These are phyloP conservation scores for Nothobranchius furzeri DNA, from an alignment of 2,113 vertebrate genomes.

Conservation along the genomic window DNA sequence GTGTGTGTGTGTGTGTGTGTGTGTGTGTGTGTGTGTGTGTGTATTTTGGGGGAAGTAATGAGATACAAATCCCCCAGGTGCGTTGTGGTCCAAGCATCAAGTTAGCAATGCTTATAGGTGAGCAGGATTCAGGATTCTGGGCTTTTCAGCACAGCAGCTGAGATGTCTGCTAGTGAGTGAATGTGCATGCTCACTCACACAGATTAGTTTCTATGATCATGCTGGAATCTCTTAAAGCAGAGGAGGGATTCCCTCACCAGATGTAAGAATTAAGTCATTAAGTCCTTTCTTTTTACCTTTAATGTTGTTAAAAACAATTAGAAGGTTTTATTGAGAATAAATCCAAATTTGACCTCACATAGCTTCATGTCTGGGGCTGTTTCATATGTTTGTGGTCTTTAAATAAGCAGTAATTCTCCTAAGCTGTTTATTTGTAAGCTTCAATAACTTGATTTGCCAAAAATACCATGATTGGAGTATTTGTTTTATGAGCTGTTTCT, in stretches of 20 bases:
- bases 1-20: slow-evolving; percentile 3
- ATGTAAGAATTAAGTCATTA: background rate
- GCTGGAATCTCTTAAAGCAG: slow-evolving; percentile 47
- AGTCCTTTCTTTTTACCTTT: too few species aligned
- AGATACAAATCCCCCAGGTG: slow-evolving; percentile 64
- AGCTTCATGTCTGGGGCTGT: too few species aligned
- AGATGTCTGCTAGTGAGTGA: slow-evolving; percentile 30
- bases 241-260: slow-evolving; percentile 35
- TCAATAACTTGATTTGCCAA: too few species aligned
- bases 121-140: slow-evolving; percentile 52
- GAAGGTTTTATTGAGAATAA: too few species aligned
- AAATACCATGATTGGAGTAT: too few species aligned
- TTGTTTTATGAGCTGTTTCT: too few species aligned
- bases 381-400: too few species aligned
- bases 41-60: slow-evolving; percentile 45
- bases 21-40: slow-evolving; percentile 1
- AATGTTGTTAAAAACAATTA: too few species aligned
- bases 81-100: slow-evolving; percentile 35
- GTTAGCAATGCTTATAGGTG: slow-evolving; percentile 51
- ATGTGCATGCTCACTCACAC: slow-evolving; percentile 14
- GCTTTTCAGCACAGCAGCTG: slow-evolving; percentile 43
- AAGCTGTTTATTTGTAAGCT: too few species aligned
- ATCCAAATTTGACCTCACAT: too few species aligned
- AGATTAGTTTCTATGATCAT: slow-evolving; percentile 54
- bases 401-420: too few species aligned